These are phyloP conservation scores for Naso thynnoides DNA, from an alignment of 2,797 vertebrate species.

Conservation along the genomic window DNA sequence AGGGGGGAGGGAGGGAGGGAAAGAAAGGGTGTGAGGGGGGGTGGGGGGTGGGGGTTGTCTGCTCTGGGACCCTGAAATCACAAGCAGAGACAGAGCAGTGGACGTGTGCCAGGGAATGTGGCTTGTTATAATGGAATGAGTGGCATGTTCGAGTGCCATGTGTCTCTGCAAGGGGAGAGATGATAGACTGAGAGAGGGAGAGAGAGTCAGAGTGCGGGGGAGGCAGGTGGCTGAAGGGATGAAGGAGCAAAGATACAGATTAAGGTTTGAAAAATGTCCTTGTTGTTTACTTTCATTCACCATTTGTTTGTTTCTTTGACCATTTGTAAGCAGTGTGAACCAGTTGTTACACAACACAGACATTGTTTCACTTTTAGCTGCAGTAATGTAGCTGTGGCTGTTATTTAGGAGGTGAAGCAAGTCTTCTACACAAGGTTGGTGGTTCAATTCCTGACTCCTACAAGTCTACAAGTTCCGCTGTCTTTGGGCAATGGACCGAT, in stretches of 20 bases:
- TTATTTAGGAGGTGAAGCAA: too few relatives aligned
- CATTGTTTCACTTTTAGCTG: background rate
- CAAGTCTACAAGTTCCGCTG: too few relatives aligned
- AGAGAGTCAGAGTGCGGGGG: background rate
- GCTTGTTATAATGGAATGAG: constrained; percentile 78
- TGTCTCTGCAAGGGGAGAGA: constrained; percentile 66
- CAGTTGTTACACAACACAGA: background rate
- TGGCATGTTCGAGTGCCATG: constrained; percentile 81
- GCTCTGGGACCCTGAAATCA: constrained; percentile 68
- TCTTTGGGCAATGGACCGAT: too few relatives aligned
- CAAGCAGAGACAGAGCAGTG: constrained; percentile 66
- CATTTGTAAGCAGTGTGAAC: background rate
- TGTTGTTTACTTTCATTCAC: background rate
- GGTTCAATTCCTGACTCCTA: too few relatives aligned
- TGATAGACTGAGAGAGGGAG: constrained; percentile 53
- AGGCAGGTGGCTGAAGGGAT: background rate
- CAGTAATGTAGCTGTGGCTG: too few relatives aligned
- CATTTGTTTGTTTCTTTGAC: fast-evolving
- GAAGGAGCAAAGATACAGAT: background rate
- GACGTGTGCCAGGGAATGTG: constrained; percentile 85
- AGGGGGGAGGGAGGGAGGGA: constrained; percentile 67
- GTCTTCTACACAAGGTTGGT: too few relatives aligned
- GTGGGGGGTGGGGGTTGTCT: constrained; percentile 65
- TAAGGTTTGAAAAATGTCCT: constrained; percentile 9
- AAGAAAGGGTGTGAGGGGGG: constrained; percentile 66